Base-by-base conservation (phyloP, 2,113 vertebrate species). In the Lepidothrix coronata region DNA sequence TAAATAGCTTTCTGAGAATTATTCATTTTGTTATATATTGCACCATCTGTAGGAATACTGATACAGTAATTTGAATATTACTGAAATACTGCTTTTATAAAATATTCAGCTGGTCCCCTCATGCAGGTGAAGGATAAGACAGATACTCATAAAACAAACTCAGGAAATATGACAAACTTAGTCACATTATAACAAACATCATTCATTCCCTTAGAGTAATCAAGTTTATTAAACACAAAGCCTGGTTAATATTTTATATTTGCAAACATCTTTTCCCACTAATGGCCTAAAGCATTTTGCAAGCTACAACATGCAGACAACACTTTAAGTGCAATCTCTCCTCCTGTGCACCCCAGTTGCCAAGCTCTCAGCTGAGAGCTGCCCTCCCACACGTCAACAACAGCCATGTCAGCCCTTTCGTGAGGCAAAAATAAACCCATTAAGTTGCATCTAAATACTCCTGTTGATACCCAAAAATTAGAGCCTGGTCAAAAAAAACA, bases 161-260 rank as follows among this genome's bases (percentile, higher is more conserved):
- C 72, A 74, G 80, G 51, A 83, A 90, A 85, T 12, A 51, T 1
- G 19, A 70, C 46, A 70, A 85, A 85, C 27, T 58, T 44, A 37
- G 25, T 41, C 63, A 58, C 75, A 20, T 70, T 86, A 17, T 5
- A 71, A 52, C 35, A 84, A 81, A 59, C 17, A 9, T 37, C 66
- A 71, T 48, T 78, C 46, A n/a, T 68, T 87, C 35, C 72, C 30
- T 75, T 44, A 14, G 24, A 66, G 72, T 39, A 78, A 84, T 71
- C 57, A 75, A 37, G 48, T 37, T 82, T 43, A 74, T 91, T 90
- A 77, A 80, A 91, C 88, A 75, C 61, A 92, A 95, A 91, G 48
- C 28, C 22, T 52, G 22, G 24, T 75, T 77, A 91, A 78, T 95
- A 77, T 86, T 93, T 93, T 43, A 63, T 81, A 37, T 71, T 74